Base-by-base conservation (phyloP, 1,140 invertebrate genomes). In the Pogonus chalceus region DNA sequence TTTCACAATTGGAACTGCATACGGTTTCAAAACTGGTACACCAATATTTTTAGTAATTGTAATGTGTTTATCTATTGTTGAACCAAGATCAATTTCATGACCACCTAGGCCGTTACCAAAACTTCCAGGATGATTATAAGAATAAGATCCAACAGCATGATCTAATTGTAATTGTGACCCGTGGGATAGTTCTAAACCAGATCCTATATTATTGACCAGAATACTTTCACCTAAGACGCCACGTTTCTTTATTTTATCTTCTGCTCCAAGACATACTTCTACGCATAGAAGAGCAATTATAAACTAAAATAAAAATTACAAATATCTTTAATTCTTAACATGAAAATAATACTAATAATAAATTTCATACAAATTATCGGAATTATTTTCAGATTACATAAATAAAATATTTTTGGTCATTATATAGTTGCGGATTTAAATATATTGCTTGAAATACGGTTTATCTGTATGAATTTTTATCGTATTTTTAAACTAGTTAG, bases 201-300 rank as follows among this genome's bases (percentile, higher is more conserved):
- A 4, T 7, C 26, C 26, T 4, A 31, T 7, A 12, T 16, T 16
- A 43, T 43, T n/a, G n/a, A n/a, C n/a, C n/a, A n/a, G 37, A 3
- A 43, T 18, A 20, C 3, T 20, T 51, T 51, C 49, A 20, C 16
- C 23, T 9, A 31, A 31, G 18, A 51, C 21, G 7, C 49, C 26
- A 16, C 49, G 49, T 51, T 51, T 51, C 20, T 51, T 51, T 20
- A 31, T 51, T 10, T 9, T 20, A n/a, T 51, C 23, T 20, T 51
- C 49, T 31, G 23, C 49, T 14, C 21, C 37, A 18, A 10, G 9
- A 16, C 37, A 43, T 31, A 31, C 4, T 31, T 20, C 14, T 21
- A 49, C 9, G 20, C n/a, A n/a, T 46, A 46, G 39, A 20, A 46
- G n/a, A 9, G 39, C 31, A 35, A 35, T 35, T 35, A 35, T 9